A percentile compares a stretch with the other conserved stretches of the same genome.
Conservation (phyloP, 2,113 vertebrate genomes). For the Lota lota region DNA sequence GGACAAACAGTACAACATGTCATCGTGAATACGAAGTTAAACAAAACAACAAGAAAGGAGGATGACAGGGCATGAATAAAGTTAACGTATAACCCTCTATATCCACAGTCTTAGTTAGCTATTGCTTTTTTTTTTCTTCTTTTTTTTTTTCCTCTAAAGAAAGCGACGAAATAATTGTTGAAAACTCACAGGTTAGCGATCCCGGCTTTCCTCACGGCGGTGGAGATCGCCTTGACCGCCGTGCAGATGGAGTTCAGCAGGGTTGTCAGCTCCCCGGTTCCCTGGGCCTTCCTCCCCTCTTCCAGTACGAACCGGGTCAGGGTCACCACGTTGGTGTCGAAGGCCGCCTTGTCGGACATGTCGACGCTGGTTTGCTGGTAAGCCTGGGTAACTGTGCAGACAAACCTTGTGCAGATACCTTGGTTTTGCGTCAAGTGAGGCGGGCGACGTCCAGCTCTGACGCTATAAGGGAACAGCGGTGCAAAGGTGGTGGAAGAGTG, state of each 20-base stretch:
- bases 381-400: not conserved
- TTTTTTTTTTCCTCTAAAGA: too few species aligned
- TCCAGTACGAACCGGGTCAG: slow-evolving; percentile 93
- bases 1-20: too few species aligned
- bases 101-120: too few species aligned
- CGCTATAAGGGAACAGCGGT: slow-evolving; percentile 30
- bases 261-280: slow-evolving; percentile 90
- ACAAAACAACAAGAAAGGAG: too few species aligned
- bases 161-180: too few species aligned
- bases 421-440: not conserved
- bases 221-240: slow-evolving; percentile 92
- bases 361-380: slow-evolving; percentile 27
- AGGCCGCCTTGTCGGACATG: slow-evolving; percentile 84
- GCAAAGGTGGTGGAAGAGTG: not conserved
- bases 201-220: slow-evolving; percentile 91
- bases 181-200: slow-evolving; percentile 88
- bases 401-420: too few species aligned
- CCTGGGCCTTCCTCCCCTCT: slow-evolving; percentile 84
- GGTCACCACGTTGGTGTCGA: slow-evolving; percentile 90
- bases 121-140: too few species aligned
- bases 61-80: too few species aligned
- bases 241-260: slow-evolving; percentile 92
- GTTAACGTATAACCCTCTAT: too few species aligned
- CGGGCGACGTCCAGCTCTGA: slow-evolving; percentile 3
- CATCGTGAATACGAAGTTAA: too few species aligned